phyloP scores from a whole-genome alignment of 2,113 vertebrate genomes.

The Spilogale gracilis region DNA sequence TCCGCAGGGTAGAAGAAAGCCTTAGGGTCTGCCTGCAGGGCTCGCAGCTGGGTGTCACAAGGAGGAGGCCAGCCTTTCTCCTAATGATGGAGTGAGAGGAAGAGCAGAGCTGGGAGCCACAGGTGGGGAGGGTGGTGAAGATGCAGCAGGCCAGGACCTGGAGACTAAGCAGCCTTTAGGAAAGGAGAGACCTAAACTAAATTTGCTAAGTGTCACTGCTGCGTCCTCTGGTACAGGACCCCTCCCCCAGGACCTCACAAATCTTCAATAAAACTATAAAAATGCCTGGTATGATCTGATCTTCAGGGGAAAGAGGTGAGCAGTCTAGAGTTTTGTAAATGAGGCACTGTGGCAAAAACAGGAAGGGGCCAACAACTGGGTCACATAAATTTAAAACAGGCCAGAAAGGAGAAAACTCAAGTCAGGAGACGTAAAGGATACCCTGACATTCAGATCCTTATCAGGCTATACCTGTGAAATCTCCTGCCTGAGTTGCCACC shows the following conservation, averaged over 20 bases:
- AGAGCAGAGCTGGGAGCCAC: not conserved
- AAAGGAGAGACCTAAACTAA: not conserved
- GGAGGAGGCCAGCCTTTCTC: not conserved
- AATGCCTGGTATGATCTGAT: not conserved
- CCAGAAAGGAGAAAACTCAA: not conserved
- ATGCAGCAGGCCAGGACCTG: not conserved
- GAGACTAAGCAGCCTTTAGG: not conserved
- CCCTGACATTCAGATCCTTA: not conserved
- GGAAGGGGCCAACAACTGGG: not conserved
- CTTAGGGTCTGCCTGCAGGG: not conserved
- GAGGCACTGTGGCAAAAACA: not conserved
- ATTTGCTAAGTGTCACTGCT: not conserved
- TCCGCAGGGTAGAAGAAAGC: not conserved
- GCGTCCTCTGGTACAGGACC: not conserved
- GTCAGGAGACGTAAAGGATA: not conserved
- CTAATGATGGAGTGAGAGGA: not conserved
- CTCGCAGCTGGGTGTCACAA: not conserved
- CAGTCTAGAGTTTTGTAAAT: not conserved
- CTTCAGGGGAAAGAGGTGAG: not conserved
- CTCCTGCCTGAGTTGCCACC: not conserved
- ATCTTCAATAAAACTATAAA: not conserved
- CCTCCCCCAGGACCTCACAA: not conserved
- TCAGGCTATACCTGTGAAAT: not conserved
- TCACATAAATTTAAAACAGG: constrained; percentile 18
- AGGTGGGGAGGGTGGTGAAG: not conserved